Evolutionary conservation across 2,888 invertebrate species (phyloP).

Genomic region (Bimastos eiseni): DNA sequence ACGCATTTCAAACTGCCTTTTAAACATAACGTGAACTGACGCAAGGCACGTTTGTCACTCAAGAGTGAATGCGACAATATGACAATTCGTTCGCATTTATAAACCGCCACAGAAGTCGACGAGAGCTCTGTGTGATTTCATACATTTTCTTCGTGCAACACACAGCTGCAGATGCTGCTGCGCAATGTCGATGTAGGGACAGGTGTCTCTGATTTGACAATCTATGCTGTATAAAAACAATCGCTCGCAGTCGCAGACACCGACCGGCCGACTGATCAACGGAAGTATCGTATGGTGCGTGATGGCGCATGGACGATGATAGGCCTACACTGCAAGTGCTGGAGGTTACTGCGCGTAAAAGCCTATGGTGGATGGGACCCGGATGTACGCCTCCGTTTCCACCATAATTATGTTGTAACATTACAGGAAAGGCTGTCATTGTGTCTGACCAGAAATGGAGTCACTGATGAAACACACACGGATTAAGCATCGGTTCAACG

Average conservation of each 20-base stretch:
- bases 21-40: not conserved
- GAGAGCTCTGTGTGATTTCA: not conserved
- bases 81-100: too few relatives aligned
- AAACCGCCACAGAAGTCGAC: not conserved
- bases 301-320: not conserved
- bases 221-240: not conserved
- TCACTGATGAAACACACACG: not conserved
- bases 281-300: not conserved
- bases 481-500: not conserved
- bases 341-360: too few relatives aligned
- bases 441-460: not conserved
- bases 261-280: not conserved
- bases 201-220: not conserved
- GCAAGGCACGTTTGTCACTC: not conserved
- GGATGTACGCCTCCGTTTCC: not conserved
- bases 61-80: not conserved
- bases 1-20: too few relatives aligned
- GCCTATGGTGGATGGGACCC: too few relatives aligned
- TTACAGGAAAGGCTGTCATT: not conserved
- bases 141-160: not conserved
- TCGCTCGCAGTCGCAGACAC: too few relatives aligned
- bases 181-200: not conserved
- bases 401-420: not conserved
- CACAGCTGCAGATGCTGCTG: not conserved
- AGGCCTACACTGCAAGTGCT: too few relatives aligned